Evolutionary conservation across 2,888 invertebrate genomes (phyloP).

Genomic region (Oxycera nigricornis): DNA sequence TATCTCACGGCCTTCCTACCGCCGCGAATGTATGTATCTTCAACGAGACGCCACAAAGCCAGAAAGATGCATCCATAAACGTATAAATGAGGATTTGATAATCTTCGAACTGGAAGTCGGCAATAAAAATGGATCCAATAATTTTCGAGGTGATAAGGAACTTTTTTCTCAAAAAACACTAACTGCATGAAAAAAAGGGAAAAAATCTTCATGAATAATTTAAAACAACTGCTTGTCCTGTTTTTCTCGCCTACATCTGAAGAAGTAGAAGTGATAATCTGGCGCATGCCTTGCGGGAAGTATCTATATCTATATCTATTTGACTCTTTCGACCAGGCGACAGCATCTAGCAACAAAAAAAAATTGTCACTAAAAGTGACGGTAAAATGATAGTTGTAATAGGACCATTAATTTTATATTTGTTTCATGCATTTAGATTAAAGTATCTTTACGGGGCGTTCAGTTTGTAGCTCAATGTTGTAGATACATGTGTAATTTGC

Average conservation of each 20-base stretch:
- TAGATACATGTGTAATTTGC: constrained; percentile 8
- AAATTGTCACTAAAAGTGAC: constrained; percentile 32
- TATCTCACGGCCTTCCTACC: neutral
- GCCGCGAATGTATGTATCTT: neutral
- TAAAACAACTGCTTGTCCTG: neutral
- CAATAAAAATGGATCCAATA: constrained; percentile 14
- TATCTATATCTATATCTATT: neutral
- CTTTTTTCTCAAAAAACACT: too few relatives aligned
- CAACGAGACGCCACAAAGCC: neutral
- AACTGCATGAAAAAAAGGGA: too few relatives aligned
- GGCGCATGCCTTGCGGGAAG: neutral
- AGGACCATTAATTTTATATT: constrained; percentile 24
- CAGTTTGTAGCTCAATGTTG: constrained; percentile 3
- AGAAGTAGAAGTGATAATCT: neutral
- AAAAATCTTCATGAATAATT: constrained; percentile 11
- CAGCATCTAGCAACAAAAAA: neutral
- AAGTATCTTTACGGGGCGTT: too few relatives aligned
- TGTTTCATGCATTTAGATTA: neutral
- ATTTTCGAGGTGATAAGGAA: constrained; percentile 8
- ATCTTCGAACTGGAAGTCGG: neutral
- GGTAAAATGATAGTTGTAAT: constrained; percentile 29
- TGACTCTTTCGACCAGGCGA: neutral
- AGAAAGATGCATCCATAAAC: neutral
- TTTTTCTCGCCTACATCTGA: constrained; percentile 5
- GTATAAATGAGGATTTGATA: constrained; percentile 2